A percentile compares a stretch with the other conserved stretches of the same genome.
Evolutionary conservation across 2,888 invertebrate genomes (phyloP).

Genomic region (Orthosia gothica): DNA sequence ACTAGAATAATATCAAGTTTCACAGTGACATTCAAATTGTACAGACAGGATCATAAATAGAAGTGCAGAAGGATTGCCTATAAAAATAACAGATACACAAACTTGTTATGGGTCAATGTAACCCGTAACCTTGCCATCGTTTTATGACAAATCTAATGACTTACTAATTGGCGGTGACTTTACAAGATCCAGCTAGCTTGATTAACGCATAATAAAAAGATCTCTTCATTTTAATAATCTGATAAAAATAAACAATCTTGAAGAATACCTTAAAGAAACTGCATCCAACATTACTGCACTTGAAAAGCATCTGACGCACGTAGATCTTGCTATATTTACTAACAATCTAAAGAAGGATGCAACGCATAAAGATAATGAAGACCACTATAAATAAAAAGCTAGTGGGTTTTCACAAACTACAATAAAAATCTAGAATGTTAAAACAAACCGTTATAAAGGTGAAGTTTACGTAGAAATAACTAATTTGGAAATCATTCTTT

Average conservation of each 20-base stretch:
- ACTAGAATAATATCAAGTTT: neutral
- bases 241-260: constrained; percentile 5
- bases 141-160: neutral
- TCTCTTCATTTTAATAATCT: neutral
- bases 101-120: constrained; percentile 7
- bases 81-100: neutral
- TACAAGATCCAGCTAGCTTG: neutral
- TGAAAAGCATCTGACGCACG: constrained; percentile 11
- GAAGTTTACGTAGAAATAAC: neutral
- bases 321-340: constrained; percentile 3
- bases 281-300: neutral
- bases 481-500: too few species aligned
- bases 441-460: neutral
- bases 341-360: constrained; percentile 13
- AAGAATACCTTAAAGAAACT: neutral
- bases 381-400: neutral
- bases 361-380: constrained; percentile 17
- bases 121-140: constrained; percentile 14
- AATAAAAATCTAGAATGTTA: neutral
- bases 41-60: neutral
- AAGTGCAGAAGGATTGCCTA: neutral
- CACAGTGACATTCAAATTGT: neutral
- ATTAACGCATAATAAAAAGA: constrained; percentile 1
- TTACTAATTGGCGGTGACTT: neutral
- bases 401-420: constrained; percentile 23